phyloP scores from a whole-genome alignment of 2,797 vertebrate genomes.

The Cirrhinus molitorella region DNA sequence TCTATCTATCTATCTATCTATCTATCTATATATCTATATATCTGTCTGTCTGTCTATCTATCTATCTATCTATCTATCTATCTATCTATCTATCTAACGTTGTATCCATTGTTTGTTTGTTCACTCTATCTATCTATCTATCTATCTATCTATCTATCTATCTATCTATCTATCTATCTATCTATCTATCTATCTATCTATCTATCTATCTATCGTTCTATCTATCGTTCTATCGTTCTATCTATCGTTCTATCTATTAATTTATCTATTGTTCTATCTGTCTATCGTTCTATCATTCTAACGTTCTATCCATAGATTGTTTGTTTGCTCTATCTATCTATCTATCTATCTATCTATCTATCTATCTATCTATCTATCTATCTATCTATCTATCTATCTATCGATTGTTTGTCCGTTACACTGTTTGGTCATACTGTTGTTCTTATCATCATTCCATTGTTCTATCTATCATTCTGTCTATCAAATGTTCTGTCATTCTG shows the following conservation, averaged over 20 bases:
- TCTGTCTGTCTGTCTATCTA: background rate
- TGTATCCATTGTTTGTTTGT: background rate
- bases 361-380: background rate
- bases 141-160: background rate
- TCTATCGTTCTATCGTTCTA: background rate
- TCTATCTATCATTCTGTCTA: too few species aligned
- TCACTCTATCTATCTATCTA: background rate
- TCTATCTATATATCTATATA: background rate
- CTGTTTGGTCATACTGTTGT: too few species aligned
- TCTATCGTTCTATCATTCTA: background rate
- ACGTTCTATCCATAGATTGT: too few species aligned
- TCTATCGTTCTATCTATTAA: background rate
- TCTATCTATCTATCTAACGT: background rate
- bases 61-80: constrained; percentile 2
- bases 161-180: background rate
- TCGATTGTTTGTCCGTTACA: too few species aligned
- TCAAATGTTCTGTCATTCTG: too few species aligned
- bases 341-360: background rate
- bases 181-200: background rate
- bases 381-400: background rate
- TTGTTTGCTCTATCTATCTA: too few species aligned
- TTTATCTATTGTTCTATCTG: too few species aligned
- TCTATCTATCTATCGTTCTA: background rate
- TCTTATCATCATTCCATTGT: too few species aligned
- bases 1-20: background rate